phyloP scores from a whole-genome alignment of 2,888 invertebrate genomes.

The Metopia argyrocephala region DNA sequence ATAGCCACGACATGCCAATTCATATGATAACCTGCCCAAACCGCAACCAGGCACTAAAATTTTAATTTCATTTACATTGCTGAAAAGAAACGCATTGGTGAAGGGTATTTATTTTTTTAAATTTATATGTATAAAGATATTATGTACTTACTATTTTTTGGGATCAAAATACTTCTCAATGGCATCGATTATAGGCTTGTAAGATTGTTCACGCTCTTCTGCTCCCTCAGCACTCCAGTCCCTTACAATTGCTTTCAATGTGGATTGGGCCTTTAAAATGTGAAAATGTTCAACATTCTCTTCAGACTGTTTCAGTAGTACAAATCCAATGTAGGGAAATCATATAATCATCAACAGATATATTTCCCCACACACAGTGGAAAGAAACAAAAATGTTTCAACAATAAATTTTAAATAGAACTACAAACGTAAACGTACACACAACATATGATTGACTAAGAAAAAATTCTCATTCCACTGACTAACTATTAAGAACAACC shows the following conservation, averaged over 20 bases:
- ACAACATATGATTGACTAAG: conserved; percentile 21
- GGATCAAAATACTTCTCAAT: conserved; percentile 86
- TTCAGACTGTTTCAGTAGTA: conserved; percentile 65
- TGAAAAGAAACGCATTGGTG: too few species aligned
- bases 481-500: neutral
- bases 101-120: too few species aligned
- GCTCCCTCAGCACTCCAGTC: conserved; percentile 96
- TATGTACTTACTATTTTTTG: conserved; percentile 80
- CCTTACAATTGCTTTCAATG: conserved; percentile 96
- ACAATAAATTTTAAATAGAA: conserved; percentile 50
- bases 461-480: neutral
- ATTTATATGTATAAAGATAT: neutral
- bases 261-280: conserved; percentile 89
- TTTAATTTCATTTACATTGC: conserved; percentile 80
- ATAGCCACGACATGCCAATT: conserved; percentile 93
- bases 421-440: conserved; percentile 33
- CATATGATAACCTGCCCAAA: conserved; percentile 94
- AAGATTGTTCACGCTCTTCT: conserved; percentile 90
- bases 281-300: conserved; percentile 76
- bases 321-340: conserved; percentile 48
- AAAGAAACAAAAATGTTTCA: conserved; percentile 61
- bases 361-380: conserved; percentile 48
- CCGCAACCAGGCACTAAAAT: conserved; percentile 98
- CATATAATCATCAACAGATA: conserved; percentile 41
- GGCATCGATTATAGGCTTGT: conserved; percentile 92